Percentiles rank a stretch among this genome's conserved stretches.
Conservation (phyloP, 1,140 invertebrate genomes). For the Eulimnadia texana region DNA sequence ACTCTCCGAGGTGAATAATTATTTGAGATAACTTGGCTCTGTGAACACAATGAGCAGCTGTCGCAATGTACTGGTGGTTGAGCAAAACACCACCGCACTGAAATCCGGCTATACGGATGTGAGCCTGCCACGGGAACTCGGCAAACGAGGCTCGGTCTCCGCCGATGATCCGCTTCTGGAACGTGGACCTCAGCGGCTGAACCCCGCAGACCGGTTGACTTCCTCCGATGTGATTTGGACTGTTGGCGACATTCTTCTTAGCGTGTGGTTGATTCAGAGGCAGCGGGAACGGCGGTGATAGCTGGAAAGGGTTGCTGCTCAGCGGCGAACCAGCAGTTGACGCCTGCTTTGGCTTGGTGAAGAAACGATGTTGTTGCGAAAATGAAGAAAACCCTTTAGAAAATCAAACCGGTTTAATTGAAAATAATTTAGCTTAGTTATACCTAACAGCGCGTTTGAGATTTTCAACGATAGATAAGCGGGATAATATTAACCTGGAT, state of each 20-base stretch:
- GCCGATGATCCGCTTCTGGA: conserved; percentile 63
- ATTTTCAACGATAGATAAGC: too few relatives aligned
- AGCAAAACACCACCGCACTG: conserved; percentile 63
- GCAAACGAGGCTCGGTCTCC: conserved; percentile 36
- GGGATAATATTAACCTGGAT: neutral
- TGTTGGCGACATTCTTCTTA: conserved; percentile 5
- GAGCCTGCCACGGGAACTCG: conserved; percentile 72
- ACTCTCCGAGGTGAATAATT: conserved; percentile 60
- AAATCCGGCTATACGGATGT: conserved; percentile 62
- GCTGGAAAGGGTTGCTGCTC: neutral
- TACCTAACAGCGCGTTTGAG: neutral
- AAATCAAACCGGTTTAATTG: too few relatives aligned
- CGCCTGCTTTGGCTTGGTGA: neutral
- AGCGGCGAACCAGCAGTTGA: neutral
- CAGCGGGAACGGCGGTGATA: neutral
- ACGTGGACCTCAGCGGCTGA: conserved; percentile 46
- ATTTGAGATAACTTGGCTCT: conserved; percentile 52
- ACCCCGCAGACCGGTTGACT: conserved; percentile 23
- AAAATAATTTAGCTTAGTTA: neutral
- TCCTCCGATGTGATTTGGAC: conserved; percentile 2
- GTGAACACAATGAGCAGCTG: conserved; percentile 60
- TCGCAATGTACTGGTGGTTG: conserved; percentile 46
- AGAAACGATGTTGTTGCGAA: neutral
- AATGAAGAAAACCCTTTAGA: too few relatives aligned
- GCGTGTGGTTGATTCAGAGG: neutral